Base-by-base conservation (phyloP, 2,797 vertebrate species). In the Spinus olivaceus region DNA sequence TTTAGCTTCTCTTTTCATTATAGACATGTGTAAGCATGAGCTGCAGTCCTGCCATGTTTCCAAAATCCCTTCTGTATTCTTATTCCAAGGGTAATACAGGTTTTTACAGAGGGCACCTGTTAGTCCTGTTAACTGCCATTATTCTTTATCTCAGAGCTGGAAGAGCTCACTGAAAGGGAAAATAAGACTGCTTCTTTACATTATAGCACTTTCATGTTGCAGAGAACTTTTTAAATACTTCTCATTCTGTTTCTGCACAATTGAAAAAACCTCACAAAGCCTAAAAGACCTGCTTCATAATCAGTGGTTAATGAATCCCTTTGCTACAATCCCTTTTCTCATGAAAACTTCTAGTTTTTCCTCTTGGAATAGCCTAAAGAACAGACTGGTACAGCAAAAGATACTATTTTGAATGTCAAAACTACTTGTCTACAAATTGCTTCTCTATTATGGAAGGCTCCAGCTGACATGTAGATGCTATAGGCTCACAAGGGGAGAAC, bases 391-490 rank as follows among this genome's bases (percentile, higher is more conserved):
- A 50, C 19, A 56, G 25, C 33, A 21, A 27, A 66, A 73, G 33
- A n/a, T 28, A 10, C 3, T 64, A 15, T 50, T 81, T 56, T 18
- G 46, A 63, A 37, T 32, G 80, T 53, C 41, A 83, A 14, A 85
- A 88, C 3, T 9, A 14, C 2, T 60, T 16, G 11, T 82, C 39
- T 64, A 24, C 44, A 72, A 41, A 63, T 39, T 80, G 23, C 8
- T 86, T 65, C 24, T 76, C 5, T 56, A 0, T 49, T 37, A 59
- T 2, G 8, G 33, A 44, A 50, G 10, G 23, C 83, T 50, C 8
- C 3, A 12, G 49, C 30, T 71, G 39, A 46, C 10, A 8, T 0
- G 0, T 30, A 30, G 25, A 28, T 66, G 15, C 37, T 76, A 8
- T 61, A 33, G 57, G 7, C 13, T 37, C 4, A 10, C 22, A n/a